phyloP scores from a whole-genome alignment of 2,888 invertebrate genomes.

The Furcula furcula region DNA sequence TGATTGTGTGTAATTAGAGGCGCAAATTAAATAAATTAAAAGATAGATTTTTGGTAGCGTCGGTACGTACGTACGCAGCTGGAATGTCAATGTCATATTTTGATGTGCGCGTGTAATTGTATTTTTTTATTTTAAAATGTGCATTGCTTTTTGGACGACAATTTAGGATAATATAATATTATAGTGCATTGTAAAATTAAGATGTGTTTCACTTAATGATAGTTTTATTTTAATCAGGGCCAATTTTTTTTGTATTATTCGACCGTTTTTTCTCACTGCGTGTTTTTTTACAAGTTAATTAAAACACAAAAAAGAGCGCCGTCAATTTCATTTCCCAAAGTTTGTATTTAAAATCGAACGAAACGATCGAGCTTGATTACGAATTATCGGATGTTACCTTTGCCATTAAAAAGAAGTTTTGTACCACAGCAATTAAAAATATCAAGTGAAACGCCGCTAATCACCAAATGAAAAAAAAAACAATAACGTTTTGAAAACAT shows the following conservation, averaged over 20 bases:
- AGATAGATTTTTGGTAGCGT: conserved; percentile 57
- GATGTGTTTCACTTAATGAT: too few relatives aligned
- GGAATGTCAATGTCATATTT: conserved; percentile 65
- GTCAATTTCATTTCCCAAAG: too few relatives aligned
- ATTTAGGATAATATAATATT: too few relatives aligned
- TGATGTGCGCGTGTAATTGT: conserved; percentile 10
- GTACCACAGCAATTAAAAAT: conserved; percentile 34
- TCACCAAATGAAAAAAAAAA: conserved; percentile 49
- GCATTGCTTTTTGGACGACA: too few relatives aligned
- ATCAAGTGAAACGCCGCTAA: conserved; percentile 46
- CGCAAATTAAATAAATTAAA: conserved; percentile 74
- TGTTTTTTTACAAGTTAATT: too few relatives aligned
- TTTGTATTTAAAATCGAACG: too few relatives aligned
- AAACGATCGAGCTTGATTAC: conserved; percentile 1
- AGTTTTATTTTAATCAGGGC: too few relatives aligned
- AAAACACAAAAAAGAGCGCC: too few relatives aligned
- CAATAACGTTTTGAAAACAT: conserved; percentile 44
- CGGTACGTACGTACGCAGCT: conserved; percentile 13
- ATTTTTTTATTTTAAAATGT: conserved; percentile 6
- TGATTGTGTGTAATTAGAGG: conserved; percentile 73
- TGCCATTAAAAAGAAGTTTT: conserved; percentile 9
- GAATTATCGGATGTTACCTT: conserved; percentile 1
- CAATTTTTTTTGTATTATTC: conserved; percentile 8
- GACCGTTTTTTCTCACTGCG: too few relatives aligned
- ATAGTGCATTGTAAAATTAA: too few relatives aligned